Percentiles rank a stretch among this genome's conserved stretches.
phyloP scores from a whole-genome alignment of 2,888 invertebrate species.

The Volucella inanis region DNA sequence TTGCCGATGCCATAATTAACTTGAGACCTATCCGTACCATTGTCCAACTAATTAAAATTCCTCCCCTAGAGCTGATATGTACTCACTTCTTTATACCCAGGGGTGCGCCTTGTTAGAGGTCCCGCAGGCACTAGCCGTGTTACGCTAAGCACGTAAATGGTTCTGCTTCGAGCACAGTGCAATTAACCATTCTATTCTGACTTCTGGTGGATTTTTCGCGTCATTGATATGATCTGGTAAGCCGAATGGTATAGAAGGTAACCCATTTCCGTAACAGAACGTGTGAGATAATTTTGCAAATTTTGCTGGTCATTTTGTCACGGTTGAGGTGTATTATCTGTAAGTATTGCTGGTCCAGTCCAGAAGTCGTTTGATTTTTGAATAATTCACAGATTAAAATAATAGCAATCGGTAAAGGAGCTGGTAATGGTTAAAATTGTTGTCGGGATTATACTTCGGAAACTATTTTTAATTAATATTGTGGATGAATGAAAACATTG shows the following conservation, averaged over 20 bases:
- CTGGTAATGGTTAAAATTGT: too few relatives aligned
- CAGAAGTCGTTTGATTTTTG: too few relatives aligned
- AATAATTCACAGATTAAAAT: too few relatives aligned
- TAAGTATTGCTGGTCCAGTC: too few relatives aligned
- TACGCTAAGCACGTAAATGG: not conserved
- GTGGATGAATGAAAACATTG: too few relatives aligned
- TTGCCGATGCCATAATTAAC: not conserved
- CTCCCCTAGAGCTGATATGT: not conserved
- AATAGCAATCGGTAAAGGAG: too few relatives aligned
- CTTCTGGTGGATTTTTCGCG: not conserved
- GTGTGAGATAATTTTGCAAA: not conserved
- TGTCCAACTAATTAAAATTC: constrained; percentile 31
- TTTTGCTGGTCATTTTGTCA: too few relatives aligned
- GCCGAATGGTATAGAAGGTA: not conserved
- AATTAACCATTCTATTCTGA: constrained; percentile 5
- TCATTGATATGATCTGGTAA: not conserved
- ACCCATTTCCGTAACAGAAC: constrained; percentile 3
- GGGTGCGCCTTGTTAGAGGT: too few relatives aligned
- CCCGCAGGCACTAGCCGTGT: too few relatives aligned
- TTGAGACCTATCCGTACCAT: not conserved
- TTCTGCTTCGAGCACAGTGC: not conserved
- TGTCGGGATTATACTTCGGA: too few relatives aligned
- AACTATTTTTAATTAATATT: too few relatives aligned
- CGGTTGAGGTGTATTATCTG: too few relatives aligned
- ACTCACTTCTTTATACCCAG: not conserved